phyloP scores from a whole-genome alignment of 1,140 invertebrate genomes.

The Dreissena rostriformis region DNA sequence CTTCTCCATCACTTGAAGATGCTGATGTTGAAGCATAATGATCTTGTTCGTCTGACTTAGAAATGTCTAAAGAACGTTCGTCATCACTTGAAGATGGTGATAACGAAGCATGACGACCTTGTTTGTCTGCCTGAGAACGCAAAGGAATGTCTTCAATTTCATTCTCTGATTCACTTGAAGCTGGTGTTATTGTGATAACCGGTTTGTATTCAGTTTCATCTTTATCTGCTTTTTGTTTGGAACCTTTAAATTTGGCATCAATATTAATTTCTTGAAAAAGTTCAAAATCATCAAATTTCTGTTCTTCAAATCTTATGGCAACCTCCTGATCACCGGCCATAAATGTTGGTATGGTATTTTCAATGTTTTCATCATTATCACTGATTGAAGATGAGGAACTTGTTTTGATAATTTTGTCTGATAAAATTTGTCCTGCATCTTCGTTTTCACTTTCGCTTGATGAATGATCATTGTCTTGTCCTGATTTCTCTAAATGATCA shows the following conservation, averaged over 20 bases:
- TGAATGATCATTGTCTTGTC: background rate
- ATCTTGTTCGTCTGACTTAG: background rate
- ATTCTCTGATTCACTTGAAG: background rate
- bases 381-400: background rate
- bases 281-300: too few species aligned
- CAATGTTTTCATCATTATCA: conserved; percentile 1
- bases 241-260: too few species aligned
- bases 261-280: too few species aligned
- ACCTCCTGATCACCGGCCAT: too few species aligned
- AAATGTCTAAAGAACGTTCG: background rate
- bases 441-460: conserved; percentile 13
- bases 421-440: background rate
- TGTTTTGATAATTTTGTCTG: background rate
- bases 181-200: background rate
- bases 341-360: too few species aligned
- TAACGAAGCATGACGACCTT: too few species aligned
- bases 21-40: background rate
- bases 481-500: background rate
- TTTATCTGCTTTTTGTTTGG: too few species aligned
- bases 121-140: too few species aligned
- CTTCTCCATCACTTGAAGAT: conserved; percentile 10
- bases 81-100: too few species aligned
- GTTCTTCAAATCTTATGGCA: too few species aligned
- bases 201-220: too few species aligned
- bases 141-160: too few species aligned